Conservation (phyloP, 1,140 invertebrate genomes). For the Drosophila chauvacae region DNA sequence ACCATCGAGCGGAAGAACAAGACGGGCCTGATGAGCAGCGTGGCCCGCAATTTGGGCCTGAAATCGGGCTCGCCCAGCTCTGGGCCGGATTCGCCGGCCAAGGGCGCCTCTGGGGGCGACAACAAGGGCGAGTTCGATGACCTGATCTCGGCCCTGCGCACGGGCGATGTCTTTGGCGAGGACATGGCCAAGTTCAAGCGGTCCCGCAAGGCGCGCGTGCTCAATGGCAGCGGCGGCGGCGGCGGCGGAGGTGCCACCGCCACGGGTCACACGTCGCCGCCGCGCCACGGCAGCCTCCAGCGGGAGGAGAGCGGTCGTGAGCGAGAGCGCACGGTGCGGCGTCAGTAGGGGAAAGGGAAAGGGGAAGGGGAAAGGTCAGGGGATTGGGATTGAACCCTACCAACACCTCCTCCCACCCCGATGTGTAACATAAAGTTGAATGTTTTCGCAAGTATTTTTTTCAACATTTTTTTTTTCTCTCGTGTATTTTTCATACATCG, state of each 20-base stretch:
- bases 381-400: neutral
- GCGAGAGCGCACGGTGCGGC: constrained; percentile 76
- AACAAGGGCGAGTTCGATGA: constrained; percentile 98
- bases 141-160: constrained; percentile 96
- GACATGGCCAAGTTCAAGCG: constrained; percentile 96
- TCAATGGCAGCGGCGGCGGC: constrained; percentile 85
- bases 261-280: constrained; percentile 85
- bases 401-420: neutral
- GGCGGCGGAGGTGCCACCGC: constrained; percentile 72
- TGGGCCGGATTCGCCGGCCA: constrained; percentile 85
- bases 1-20: constrained; percentile 94
- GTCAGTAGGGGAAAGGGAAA: constrained; percentile 49
- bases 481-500: constrained; percentile 15
- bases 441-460: constrained; percentile 46
- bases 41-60: constrained; percentile 86
- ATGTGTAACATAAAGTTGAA: constrained; percentile 23
- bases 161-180: constrained; percentile 98
- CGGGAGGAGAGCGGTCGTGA: constrained; percentile 83
- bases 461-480: neutral
- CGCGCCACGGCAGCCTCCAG: constrained; percentile 84
- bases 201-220: constrained; percentile 87
- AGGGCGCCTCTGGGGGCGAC: constrained; percentile 85
- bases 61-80: constrained; percentile 80
- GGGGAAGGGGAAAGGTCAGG: neutral
- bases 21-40: constrained; percentile 88